Base-by-base conservation (phyloP, 2,888 invertebrate species). In the Enchytraeus crypticus region DNA sequence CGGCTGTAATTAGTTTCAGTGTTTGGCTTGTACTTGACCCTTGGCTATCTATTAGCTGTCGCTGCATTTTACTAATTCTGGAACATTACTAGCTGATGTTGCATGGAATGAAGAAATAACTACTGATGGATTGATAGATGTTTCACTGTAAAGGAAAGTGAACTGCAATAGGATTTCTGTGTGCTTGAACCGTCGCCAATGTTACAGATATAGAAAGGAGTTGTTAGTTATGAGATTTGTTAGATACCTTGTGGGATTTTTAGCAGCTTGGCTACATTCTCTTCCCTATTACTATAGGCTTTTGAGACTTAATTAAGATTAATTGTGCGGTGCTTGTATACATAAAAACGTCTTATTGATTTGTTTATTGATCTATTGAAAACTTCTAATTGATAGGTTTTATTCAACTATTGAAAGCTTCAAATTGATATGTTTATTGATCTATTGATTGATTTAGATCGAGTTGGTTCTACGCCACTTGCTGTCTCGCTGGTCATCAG, bases 401-500 rank as follows among this genome's bases (percentile, higher is more conserved):
- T 2, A 21, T 45, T 21, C 45, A 3, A 21, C n/a, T n/a, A 3
- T n/a, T 21, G 45, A 45, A 45, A 45, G n/a, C n/a, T 54, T 26
- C n/a, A n/a, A n/a, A n/a, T 14, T 49, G 18, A 18, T 21, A 2
- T 21, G 29, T 32, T 32, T 27, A 21, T 32, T 23, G 1, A 5
- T 43, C 2, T 18, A 29, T 47, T 54, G 51, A 45, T 46, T 53
- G n/a, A 69, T 76, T 83, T 73, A 84, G 92, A 70, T 91, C 92
- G 1, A 93, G 90, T 71, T 96, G 92, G 81, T 82, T 89, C 68
- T 93, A 92, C 79, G 92, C 96, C 68, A 98, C 98, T 0, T 98
- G 98, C 79, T 99, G 97, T 79, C 84, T 98, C 69, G 86, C 89
- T 70, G 97, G 97, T 26, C 88, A 89, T 79, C 96, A 95, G 14